Evolutionary conservation across 2,888 invertebrate genomes (phyloP), one percentile per base, ranked within the genome.

Genomic region (Lepas anatifera): DNA sequence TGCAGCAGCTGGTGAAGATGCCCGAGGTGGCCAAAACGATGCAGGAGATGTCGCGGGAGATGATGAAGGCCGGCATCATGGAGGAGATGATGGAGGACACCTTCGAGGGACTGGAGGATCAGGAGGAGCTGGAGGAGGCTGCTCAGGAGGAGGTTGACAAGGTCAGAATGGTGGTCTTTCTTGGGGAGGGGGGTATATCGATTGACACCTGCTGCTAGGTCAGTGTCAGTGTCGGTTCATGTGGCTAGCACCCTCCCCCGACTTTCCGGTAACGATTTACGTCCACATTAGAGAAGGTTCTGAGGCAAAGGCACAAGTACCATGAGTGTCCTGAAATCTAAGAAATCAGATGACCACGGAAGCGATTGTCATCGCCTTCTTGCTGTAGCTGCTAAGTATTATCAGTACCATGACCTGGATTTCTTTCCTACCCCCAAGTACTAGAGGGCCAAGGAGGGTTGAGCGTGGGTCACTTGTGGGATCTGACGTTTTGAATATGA

Each of bases 71-170:
- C 0, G 98, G 98, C 27, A 97, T 99, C 72, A 94, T 99, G 69
- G 98, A 99, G 79, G 99, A 99, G 82, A 96, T 99, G 97, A 83
- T 99, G 58, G 97, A 98, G 74, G 99, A 99, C 78, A 95, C 96
- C 41, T 89, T 99, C 88, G 95, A 96, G 73, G 84, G 86, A 7
- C 76, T 96, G 73, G 86, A 95, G 76, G 94, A 94, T 79, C 88
- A 91, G 10, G 95, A 96, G 76, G 95, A 96, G 78, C 85, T 97
- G 85, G 99, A 99, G 77, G 96, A 97, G 76, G 94, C 92, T 75
- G 97, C 95, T 8, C 93, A 96, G 80, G 87, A 86, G 74, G 96
- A 97, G 83, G 89, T 95, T 39, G 94, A 95, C 77, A 93, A 92
- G 84, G 90, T 92, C 77, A 72, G 72, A 35, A 16, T 58, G 18